Evolutionary conservation across 2,797 vertebrate genomes (phyloP).

Genomic region (Amblyraja radiata): DNA sequence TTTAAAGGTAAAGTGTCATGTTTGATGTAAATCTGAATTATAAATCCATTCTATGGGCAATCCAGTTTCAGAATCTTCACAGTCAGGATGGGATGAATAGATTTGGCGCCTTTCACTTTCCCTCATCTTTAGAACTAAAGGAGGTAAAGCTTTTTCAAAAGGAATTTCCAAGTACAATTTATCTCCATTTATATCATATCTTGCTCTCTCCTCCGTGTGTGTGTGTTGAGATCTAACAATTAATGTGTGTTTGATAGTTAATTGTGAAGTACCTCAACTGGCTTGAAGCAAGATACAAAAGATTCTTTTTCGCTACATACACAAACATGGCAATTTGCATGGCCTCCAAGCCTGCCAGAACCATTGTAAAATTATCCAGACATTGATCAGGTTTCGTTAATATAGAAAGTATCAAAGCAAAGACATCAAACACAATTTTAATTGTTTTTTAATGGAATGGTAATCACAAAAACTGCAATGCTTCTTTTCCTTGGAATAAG

Average conservation of each 20-base stretch:
- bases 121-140: background rate
- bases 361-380: background rate
- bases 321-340: background rate
- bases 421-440: background rate
- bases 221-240: background rate
- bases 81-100: background rate
- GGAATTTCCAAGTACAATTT: background rate
- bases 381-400: background rate
- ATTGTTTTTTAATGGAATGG: constrained; percentile 5
- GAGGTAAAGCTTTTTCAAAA: background rate
- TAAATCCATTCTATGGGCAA: background rate
- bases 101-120: background rate
- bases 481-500: background rate
- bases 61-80: background rate
- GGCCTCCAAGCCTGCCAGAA: background rate
- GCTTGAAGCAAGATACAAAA: background rate
- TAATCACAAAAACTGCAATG: background rate
- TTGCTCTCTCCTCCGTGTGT: background rate
- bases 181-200: background rate
- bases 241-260: background rate
- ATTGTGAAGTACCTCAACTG: background rate
- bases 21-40: background rate
- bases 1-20: constrained; percentile 2
- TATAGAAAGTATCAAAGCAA: background rate
- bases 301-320: background rate